Percentiles rank a stretch among this genome's conserved stretches.
Conservation (phyloP, 2,113 vertebrate species). For the Glaucidium brasilianum region DNA sequence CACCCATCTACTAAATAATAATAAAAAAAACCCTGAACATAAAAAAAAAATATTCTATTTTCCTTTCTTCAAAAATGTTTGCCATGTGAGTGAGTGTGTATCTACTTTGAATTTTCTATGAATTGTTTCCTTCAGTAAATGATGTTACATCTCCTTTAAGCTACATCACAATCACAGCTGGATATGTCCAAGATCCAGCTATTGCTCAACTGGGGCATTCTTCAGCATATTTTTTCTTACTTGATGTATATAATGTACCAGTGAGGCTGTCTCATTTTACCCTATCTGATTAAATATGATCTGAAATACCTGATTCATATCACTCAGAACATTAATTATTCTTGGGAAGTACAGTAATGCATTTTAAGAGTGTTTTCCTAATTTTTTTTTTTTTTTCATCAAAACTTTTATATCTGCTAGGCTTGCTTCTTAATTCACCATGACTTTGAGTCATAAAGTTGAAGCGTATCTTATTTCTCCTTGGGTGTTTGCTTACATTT, state of each 20-base stretch:
- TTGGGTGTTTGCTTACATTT: background rate
- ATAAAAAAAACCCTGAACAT: background rate
- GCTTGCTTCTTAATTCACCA: background rate
- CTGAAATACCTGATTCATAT: background rate
- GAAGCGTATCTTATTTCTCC: background rate
- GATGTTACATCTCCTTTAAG: background rate
- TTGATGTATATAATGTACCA: background rate
- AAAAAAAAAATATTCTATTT: background rate
- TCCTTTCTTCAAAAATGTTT: background rate
- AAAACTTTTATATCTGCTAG: background rate
- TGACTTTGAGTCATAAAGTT: background rate
- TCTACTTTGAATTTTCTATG: background rate
- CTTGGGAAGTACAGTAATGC: background rate
- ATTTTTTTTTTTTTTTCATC: background rate
- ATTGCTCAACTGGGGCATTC: background rate
- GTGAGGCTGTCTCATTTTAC: background rate
- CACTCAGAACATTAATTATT: background rate
- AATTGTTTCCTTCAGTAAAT: background rate
- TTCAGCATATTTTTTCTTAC: background rate
- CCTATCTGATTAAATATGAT: background rate
- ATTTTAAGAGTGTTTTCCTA: background rate
- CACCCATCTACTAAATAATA: background rate
- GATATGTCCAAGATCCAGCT: background rate
- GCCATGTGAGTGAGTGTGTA: accelerated
- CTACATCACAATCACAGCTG: background rate